Base-by-base conservation (phyloP, 2,797 vertebrate species). In the Telmatherina bonti region DNA sequence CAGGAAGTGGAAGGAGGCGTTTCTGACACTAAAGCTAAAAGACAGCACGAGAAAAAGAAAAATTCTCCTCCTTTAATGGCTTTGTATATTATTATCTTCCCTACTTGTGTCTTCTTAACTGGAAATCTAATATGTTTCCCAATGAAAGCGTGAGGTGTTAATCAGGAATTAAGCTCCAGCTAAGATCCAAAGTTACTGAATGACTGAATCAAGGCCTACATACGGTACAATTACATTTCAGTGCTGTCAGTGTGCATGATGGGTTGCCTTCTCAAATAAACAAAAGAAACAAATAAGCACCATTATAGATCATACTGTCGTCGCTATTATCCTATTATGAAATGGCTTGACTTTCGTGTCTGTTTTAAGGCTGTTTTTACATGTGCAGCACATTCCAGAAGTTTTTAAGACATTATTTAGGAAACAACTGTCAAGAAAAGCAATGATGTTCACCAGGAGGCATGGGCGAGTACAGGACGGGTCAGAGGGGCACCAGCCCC, bases 1-100 rank as follows among this genome's bases (percentile, higher is more conserved):
- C 30, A 78, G 69, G 58, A 82, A 84, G 54, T 66, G 47, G 45
- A 15, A 74, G 68, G 60, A 76, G 38, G 65, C 63, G 43, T 70
- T 76, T 70, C 38, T 62, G 51, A 30, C 45, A 20, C 8, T 22
- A 56, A 47, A 53, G 20, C 30, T 24, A 35, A 22, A 62, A 18
- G 33, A 56, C 20, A 65, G 24, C 12, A 30, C 15, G 24, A 29
- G 16, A 22, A 45, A 55, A 30, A 54, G 38, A 60, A 60, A 43
- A 26, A 45, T 4, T 43, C 2, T 30, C 45, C 4, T 0, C 0
- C 29, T 3, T 0, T 2, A 36, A 36, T 7, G 29, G n/a, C 33
- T 51, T 29, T 18, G 30, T 35, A 24, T 24, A 15, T 11, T n/a
- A 30, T 29, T 16, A 15, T 31, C 10, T 18, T 2, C 6, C 10